Base-by-base conservation (phyloP, 2,113 vertebrate genomes). In the Cyanoramphus novaezelandiae region DNA sequence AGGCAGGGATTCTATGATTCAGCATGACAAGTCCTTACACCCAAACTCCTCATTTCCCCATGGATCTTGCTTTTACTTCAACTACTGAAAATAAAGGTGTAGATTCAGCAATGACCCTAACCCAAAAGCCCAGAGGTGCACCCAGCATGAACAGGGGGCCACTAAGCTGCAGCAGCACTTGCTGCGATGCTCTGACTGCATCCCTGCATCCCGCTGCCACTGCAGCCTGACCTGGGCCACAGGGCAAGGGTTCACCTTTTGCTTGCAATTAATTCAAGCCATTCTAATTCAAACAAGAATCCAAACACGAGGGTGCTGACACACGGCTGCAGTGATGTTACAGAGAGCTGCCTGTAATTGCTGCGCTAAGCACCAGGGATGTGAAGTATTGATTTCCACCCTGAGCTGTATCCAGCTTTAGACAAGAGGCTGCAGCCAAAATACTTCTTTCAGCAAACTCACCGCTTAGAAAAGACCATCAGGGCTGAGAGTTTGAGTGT, bases 91-190 rank as follows among this genome's bases (percentile, higher is more conserved):
- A 60, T 1, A 9, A 5, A 44, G 35, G 5, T 1, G 2, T 2
- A 14, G 41, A 18, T 19, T 72, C 63, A 44, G 65, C 43, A 57
- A 52, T 43, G n/a, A 35, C 44, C 20, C 2, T 2, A 31, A 47
- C 21, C 46, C 53, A 57, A 35, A 52, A 89, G 46, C 25, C 25
- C 85, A 59, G 39, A 43, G 27, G 59, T 6, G 10, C 35, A 18
- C 17, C 19, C 69, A 74, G n/a, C 11, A 6, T 0, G 3, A 69
- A 8, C 1, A 0, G 24, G 25, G n/a, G n/a, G 35, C 20, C 47
- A 9, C 1, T 2, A 29, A n/a, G 20, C 63, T 8, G 11, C 16
- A 13, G 2, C 29, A 46, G 86, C 10, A 2, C 62, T 6, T 10
- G 19, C 55, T 6, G 9, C 1, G 8, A 33, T 3, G 57, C 76